Percentiles rank a stretch among this genome's conserved stretches.
phyloP scores from a whole-genome alignment of 2,888 invertebrate genomes.

The Ectemnius lituratus region DNA sequence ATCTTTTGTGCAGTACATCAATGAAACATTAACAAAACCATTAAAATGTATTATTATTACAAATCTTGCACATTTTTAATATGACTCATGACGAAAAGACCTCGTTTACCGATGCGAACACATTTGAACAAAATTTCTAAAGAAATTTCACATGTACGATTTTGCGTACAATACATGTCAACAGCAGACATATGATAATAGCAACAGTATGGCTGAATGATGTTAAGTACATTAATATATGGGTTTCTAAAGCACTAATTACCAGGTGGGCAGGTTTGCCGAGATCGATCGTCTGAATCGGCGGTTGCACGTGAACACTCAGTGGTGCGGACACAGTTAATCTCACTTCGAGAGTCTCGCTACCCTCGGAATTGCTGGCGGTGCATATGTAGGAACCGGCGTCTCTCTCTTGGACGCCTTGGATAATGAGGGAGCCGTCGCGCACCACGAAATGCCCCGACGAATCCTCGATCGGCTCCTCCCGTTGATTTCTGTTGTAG shows the following conservation, averaged over 20 bases:
- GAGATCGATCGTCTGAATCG: conserved; percentile 78
- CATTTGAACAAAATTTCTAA: too few relatives aligned
- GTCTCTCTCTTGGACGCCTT: conserved; percentile 78
- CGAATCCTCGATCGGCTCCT: conserved; percentile 78
- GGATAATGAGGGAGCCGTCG: conserved; percentile 80
- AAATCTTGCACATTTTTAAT: too few relatives aligned
- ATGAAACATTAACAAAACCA: too few relatives aligned
- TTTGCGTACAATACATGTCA: too few relatives aligned
- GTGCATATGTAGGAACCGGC: conserved; percentile 80
- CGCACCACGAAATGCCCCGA: conserved; percentile 78
- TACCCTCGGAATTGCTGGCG: conserved; percentile 80
- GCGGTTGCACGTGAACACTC: conserved; percentile 76
- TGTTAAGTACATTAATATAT: too few relatives aligned
- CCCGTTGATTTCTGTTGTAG: conserved; percentile 78
- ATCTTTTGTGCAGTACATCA: too few relatives aligned
- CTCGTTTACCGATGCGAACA: too few relatives aligned
- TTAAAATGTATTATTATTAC: too few relatives aligned
- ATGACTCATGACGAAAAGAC: too few relatives aligned
- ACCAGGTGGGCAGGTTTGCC: conserved; percentile 79
- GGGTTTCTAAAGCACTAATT: conserved; percentile 58
- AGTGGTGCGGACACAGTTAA: conserved; percentile 77
- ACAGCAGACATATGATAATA: too few relatives aligned
- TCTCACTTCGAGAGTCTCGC: conserved; percentile 80
- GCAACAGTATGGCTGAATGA: too few relatives aligned
- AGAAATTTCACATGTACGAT: too few relatives aligned